Conservation (phyloP, 2,113 vertebrate species). For the Trogon surrucura region DNA sequence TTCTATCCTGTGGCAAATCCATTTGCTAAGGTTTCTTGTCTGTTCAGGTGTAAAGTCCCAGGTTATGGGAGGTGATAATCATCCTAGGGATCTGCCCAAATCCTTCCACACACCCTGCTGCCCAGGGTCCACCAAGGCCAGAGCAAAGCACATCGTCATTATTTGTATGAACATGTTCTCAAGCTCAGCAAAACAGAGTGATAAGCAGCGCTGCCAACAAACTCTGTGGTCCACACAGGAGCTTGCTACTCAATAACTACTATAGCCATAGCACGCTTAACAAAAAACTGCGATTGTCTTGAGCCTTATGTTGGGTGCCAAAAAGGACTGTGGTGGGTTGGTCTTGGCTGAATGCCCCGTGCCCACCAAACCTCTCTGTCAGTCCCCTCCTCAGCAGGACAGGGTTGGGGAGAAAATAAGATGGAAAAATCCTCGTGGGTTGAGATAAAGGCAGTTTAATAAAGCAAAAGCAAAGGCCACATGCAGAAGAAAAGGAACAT, state of each 20-base stretch:
- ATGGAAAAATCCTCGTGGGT: fast-evolving
- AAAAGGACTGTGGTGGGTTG: not conserved
- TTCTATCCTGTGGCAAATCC: not conserved
- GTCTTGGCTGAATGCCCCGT: not conserved
- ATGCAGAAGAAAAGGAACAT: not conserved
- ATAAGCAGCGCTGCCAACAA: not conserved
- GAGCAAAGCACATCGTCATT: not conserved
- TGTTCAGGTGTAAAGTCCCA: not conserved
- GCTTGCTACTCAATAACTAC: not conserved
- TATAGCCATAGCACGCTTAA: not conserved
- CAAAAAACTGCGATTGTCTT: not conserved
- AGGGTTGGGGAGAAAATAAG: not conserved
- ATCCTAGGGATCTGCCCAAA: not conserved
- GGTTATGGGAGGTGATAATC: not conserved
- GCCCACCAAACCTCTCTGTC: not conserved
- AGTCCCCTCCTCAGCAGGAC: not conserved
- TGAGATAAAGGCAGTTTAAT: not conserved
- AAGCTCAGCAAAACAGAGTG: not conserved
- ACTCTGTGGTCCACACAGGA: not conserved
- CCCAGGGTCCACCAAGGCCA: not conserved
- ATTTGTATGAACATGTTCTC: not conserved
- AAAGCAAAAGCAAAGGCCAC: not conserved
- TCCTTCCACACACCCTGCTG: not conserved
- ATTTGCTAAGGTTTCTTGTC: not conserved
- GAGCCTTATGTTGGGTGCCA: not conserved